Base-by-base conservation (phyloP, 2,888 invertebrate genomes). In the Ophraella communa region DNA sequence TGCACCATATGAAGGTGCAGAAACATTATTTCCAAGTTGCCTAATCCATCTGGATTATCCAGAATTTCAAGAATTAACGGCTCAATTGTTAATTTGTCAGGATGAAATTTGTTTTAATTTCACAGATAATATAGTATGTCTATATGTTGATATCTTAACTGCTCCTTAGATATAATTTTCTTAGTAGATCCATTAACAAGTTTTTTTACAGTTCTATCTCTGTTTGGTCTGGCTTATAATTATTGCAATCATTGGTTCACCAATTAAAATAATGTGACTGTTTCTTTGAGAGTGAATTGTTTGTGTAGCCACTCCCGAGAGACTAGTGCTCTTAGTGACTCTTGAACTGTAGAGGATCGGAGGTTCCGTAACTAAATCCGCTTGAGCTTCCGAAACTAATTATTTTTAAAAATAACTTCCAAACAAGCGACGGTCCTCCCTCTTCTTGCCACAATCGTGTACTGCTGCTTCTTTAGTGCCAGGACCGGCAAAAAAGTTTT, bases 341-440 rank as follows among this genome's bases (percentile, higher is more conserved):
- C 54, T 55, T 56, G 35, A 33, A 64, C 59, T 30, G 33, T 39
- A 42, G 49, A 18, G 17, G 21, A 49, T 49, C 42, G 57, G 14
- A 45, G 49, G 66, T 66, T 64, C 62, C 62, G 69, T 61, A 67
- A 59, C 66, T 54, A 58, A 54, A 59, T 68, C 61, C 70, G 71
- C 67, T 67, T 57, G 69, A 78, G 78, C 76, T 76, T 77, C 78
- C 77, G 77, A 76, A 76, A 77, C 77, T 77, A 78, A 78, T 78
- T 78, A 77, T 78, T 78, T 76, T 76, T 77, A 76, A 76, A 78
- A 77, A 77, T 77, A 77, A 70, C 72, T 67, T 8, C 62, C 30
- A 53, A 67, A 66, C 62, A 59, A 69, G 64, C 59, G 62, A 68
- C 71, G 68, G 69, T 64, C 69, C 64, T 53, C 68, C 70, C 62